A percentile compares a stretch with the other conserved stretches of the same genome.
Conservation (phyloP, 2,113 vertebrate species). For the Eolophus roseicapilla region DNA sequence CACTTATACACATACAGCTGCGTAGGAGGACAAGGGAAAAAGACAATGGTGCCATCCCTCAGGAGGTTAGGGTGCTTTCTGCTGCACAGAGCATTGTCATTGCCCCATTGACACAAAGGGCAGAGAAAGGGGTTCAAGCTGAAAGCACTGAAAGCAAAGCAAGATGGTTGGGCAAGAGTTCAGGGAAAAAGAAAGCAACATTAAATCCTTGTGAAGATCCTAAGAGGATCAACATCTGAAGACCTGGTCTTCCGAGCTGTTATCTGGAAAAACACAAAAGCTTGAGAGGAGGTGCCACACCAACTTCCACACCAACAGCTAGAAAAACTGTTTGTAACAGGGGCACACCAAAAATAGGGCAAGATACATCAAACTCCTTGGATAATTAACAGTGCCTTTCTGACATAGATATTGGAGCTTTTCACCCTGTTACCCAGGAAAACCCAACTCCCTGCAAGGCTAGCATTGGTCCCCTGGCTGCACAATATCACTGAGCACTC, state of each 20-base stretch:
- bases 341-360: background rate
- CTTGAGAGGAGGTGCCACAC: background rate
- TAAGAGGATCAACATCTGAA: background rate
- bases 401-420: background rate
- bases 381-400: background rate
- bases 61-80: background rate
- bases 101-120: background rate
- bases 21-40: background rate
- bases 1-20: accelerated
- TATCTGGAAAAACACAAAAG: background rate
- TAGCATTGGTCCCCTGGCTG: background rate
- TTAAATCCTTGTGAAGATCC: background rate
- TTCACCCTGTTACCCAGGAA: background rate
- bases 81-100: background rate
- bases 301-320: background rate
- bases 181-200: background rate
- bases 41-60: accelerated
- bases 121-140: background rate
- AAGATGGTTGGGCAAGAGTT: background rate
- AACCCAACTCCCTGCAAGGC: background rate
- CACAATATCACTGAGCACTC: background rate
- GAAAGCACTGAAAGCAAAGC: background rate
- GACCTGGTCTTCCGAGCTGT: background rate
- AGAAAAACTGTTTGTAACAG: background rate
- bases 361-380: background rate